Base-by-base conservation (phyloP, 2,888 invertebrate species). In the Thymelicus sylvestris region DNA sequence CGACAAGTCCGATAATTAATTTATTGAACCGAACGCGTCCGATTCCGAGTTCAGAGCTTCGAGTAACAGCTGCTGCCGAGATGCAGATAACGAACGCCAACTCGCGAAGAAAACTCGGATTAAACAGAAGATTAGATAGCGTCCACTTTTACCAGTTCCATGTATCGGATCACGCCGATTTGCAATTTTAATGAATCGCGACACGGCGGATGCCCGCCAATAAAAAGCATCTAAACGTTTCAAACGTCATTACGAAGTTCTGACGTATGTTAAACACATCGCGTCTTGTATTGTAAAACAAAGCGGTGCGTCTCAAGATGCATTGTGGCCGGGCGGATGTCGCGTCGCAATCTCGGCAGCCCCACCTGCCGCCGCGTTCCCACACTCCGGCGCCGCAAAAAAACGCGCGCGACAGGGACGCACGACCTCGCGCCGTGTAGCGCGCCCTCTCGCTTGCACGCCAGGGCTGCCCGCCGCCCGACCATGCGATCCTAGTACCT, bases 361-460 rank as follows among this genome's bases (percentile, higher is more conserved):
- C 91, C 92, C 93, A 93, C 93, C 93, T 93, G 93, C 93, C 91
- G 89, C 86, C 80, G 85, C 86, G 93, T 93, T 93, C 93, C 93
- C 93, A 93, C 93, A 93, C 93, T 93, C 93, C 90, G 88, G 70
- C 92, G 92, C 92, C 91, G 93, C 92, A 93, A 93, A 93, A 93
- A 81, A 93, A 93, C 91, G 81, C 82, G 88, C 78, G 81, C 81
- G 91, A 91, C 80, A 81, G 88, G 86, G 92, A 91, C 84, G 76
- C 74, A 73, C 73, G 76, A 75, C 76, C 74, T 75, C 74, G 80
- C 80, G 76, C 77, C 74, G 75, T 75, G 83, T 87, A 86, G 86
- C 83, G 86, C 87, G 79, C 84, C 76, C 72, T 90, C 92, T 79
- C 85, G 72, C 86, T 90, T 85, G 71, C 85, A 67, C 89, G 83